A percentile compares a stretch with the other conserved stretches of the same genome.
Conservation (phyloP, 35 echinoderm and acorn worm genomes). For the Lytechinus pictus region DNA sequence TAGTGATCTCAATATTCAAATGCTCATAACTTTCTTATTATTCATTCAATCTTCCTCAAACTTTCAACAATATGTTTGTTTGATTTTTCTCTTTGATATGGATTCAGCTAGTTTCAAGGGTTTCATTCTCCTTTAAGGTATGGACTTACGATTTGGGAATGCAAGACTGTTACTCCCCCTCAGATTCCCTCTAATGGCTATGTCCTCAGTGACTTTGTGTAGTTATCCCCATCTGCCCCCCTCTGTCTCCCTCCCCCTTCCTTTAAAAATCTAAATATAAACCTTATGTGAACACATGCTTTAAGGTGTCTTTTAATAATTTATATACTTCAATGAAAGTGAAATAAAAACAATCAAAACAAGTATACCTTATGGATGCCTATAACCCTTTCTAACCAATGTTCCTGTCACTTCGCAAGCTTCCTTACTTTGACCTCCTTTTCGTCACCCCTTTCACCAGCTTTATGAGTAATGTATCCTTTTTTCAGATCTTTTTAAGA, state of each 20-base stretch:
- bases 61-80: too few relatives aligned
- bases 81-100: too few relatives aligned
- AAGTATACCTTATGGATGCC: not conserved
- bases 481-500: too few relatives aligned
- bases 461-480: not conserved
- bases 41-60: too few relatives aligned
- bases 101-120: too few relatives aligned
- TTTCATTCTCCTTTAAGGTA: too few relatives aligned
- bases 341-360: not conserved
- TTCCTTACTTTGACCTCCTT: not conserved
- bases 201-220: too few relatives aligned
- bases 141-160: too few relatives aligned
- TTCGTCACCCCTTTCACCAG: not conserved
- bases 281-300: not conserved
- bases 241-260: not conserved
- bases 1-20: too few relatives aligned
- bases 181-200: too few relatives aligned
- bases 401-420: not conserved
- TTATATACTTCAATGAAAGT: not conserved
- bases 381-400: not conserved
- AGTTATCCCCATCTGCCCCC: not conserved
- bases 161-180: too few relatives aligned
- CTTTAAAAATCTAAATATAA: not conserved
- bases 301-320: not conserved
- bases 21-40: too few relatives aligned